Conservation (phyloP, 2,888 invertebrate species). For the Augiades crinisus region DNA sequence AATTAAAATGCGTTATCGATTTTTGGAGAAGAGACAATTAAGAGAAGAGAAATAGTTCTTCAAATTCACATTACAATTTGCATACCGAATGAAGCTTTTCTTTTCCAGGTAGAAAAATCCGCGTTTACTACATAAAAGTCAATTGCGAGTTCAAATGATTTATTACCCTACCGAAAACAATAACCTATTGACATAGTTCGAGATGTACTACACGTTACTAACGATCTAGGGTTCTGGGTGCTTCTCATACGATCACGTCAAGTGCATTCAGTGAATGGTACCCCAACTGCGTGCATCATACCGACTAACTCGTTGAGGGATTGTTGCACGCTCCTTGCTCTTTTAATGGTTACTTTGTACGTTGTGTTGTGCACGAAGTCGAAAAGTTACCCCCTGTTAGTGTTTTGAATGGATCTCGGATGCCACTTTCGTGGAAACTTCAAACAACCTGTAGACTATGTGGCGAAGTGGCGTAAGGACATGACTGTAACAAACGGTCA, state of each 20-base stretch:
- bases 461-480: background rate
- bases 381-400: constrained; percentile 12
- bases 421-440: constrained; percentile 16
- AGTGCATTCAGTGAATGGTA: constrained; percentile 16
- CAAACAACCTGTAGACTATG: constrained; percentile 10
- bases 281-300: constrained; percentile 6
- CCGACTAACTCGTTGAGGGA: constrained; percentile 5
- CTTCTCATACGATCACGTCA: constrained; percentile 9
- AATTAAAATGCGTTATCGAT: too few relatives aligned
- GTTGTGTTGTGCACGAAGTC: constrained; percentile 7
- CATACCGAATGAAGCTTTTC: too few relatives aligned
- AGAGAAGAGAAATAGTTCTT: too few relatives aligned
- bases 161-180: constrained; percentile 4
- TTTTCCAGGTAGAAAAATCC: too few relatives aligned
- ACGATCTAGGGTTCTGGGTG: constrained; percentile 26
- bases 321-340: constrained; percentile 22
- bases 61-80: too few relatives aligned
- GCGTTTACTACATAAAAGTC: too few relatives aligned
- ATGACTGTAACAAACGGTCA: too few relatives aligned
- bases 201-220: constrained; percentile 8
- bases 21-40: too few relatives aligned
- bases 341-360: constrained; percentile 20
- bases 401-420: constrained; percentile 19
- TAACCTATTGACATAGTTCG: constrained; percentile 17
- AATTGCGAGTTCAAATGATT: background rate